Evolutionary conservation across 2,888 invertebrate species (phyloP).

Genomic region (Biston stratarius): DNA sequence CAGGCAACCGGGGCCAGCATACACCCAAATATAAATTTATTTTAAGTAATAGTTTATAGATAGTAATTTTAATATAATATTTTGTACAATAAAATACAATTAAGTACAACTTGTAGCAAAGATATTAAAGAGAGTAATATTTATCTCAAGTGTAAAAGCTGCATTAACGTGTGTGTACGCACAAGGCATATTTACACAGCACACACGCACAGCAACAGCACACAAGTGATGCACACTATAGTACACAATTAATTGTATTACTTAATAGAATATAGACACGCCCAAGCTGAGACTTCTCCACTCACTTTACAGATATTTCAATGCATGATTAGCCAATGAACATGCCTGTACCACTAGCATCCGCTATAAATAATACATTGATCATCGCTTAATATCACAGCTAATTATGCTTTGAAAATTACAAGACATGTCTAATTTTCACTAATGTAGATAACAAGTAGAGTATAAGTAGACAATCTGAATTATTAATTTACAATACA

Average conservation of each 20-base stretch:
- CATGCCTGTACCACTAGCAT: constrained; percentile 84
- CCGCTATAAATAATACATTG: constrained; percentile 85
- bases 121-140: constrained; percentile 88
- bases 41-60: constrained; percentile 85
- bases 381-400: constrained; percentile 86
- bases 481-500: constrained; percentile 86
- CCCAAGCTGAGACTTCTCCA: constrained; percentile 83
- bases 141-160: constrained; percentile 86
- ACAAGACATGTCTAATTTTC: constrained; percentile 86
- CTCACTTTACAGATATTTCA: constrained; percentile 83
- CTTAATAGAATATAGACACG: constrained; percentile 85
- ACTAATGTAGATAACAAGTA: constrained; percentile 86
- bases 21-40: constrained; percentile 84
- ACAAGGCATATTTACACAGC: constrained; percentile 85
- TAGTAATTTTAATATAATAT: constrained; percentile 88
- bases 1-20: constrained; percentile 84
- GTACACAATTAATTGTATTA: constrained; percentile 83
- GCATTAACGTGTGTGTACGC: constrained; percentile 86
- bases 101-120: constrained; percentile 90
- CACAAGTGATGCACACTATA: constrained; percentile 84
- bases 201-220: constrained; percentile 83
- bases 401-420: constrained; percentile 87
- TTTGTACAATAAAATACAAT: constrained; percentile 90
- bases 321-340: constrained; percentile 87
- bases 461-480: constrained; percentile 86